Base-by-base conservation (phyloP, 1,140 invertebrate genomes). In the Babylonia areolata region DNA sequence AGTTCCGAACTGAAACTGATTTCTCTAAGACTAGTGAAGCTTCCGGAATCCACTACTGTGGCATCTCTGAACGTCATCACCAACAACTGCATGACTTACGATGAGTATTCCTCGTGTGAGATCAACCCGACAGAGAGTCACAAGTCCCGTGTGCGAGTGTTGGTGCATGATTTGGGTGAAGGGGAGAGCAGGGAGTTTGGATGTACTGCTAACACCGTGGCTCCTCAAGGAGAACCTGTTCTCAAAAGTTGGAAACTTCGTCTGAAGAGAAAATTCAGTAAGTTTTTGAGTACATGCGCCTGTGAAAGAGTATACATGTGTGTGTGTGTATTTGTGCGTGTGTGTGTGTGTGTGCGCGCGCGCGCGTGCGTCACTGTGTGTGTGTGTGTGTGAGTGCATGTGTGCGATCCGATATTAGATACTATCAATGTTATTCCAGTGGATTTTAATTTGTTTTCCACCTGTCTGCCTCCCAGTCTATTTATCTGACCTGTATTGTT, bases 31-130 rank as follows among this genome's bases (percentile, higher is more conserved):
- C 35, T 84, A 33, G 39, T 73, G 11, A 46, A 12, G 75, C 28
- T 84, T 23, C 69, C 82, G 2, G 82, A 84, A 40, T 46, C 33
- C 23, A 73, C 37, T 2, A 28, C 37, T 6, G 15, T 84, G 35
- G 82, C 82, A 2, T 31, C 42, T 3, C 9, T 80, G 42, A 73
- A 84, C 40, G 54, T 33, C 23, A 40, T 64, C 12, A 84, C 58
- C 3, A 75, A 75, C 69, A 69, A 73, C 17, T 84, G 82, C 69
- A 73, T 46, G 40, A 84, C 82, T 12, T 75, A 40, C 31, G 23
- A 15, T 20, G 64, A 84, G n/a, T 84, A 42, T 75, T 23, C 82
- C n/a, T 84, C 82, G 35, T 84, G 82, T 75, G 82, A 33, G 9
- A 84, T 84, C 31, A 31, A 84, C 51, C 40, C 82, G 40, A 73